Percentiles rank a stretch among this genome's conserved stretches.
phyloP scores from a whole-genome alignment of 2,113 vertebrate species.

The Stegostoma tigrinum region DNA sequence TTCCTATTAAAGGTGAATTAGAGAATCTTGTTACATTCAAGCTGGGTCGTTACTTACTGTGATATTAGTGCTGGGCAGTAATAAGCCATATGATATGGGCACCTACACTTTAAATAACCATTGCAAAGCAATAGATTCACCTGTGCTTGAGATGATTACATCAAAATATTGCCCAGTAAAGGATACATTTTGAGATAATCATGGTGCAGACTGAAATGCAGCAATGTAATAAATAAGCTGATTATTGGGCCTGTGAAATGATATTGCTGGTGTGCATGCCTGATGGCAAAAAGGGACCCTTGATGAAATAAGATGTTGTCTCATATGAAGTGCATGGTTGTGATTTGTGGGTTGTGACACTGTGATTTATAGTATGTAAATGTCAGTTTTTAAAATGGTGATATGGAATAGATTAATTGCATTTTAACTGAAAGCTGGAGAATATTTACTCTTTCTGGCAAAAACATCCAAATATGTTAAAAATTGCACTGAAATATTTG shows the following conservation, averaged over 20 bases:
- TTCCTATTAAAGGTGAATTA: background rate
- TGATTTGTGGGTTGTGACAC: slow-evolving; percentile 32
- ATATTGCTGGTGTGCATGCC: slow-evolving; percentile 7
- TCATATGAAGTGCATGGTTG: slow-evolving; percentile 33
- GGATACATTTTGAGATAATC: slow-evolving; percentile 27
- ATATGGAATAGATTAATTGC: slow-evolving; percentile 32
- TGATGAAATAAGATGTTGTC: slow-evolving; percentile 37
- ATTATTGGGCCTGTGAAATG: slow-evolving; percentile 30
- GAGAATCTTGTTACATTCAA: background rate
- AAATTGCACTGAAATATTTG: slow-evolving; percentile 18
- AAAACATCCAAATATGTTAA: slow-evolving; percentile 31
- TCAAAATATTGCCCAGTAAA: slow-evolving; percentile 27
- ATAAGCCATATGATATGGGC: background rate
- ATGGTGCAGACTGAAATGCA: background rate
- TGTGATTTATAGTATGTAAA: slow-evolving; percentile 29
- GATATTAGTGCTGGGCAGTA: background rate
- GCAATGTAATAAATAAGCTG: slow-evolving; percentile 35
- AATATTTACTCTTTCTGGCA: slow-evolving; percentile 24
- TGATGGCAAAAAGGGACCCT: slow-evolving; percentile 16
- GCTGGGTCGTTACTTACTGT: background rate
- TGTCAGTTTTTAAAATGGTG: slow-evolving; percentile 28
- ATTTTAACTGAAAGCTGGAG: slow-evolving; percentile 9
- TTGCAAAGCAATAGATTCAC: background rate
- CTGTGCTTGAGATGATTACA: slow-evolving; percentile 25
- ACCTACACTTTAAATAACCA: slow-evolving; percentile 14